Percentiles rank a stretch among this genome's conserved stretches.
Conservation (phyloP, 2,888 invertebrate genomes). For the Synanthedon tipuliformis region DNA sequence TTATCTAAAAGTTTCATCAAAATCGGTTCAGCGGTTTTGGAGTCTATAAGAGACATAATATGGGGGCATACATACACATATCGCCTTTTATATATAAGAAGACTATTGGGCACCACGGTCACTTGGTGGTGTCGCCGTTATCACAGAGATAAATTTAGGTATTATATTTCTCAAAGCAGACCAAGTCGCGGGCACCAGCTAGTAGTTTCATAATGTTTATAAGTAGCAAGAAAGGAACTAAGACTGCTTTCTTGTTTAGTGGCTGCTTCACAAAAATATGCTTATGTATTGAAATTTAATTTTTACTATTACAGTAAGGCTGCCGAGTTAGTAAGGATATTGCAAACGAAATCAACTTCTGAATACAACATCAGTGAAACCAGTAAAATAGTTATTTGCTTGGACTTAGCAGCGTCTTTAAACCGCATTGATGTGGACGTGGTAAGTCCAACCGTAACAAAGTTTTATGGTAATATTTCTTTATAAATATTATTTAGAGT, state of each 20-base stretch:
- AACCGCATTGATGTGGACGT: slow-evolving; percentile 64
- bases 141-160: too few relatives aligned
- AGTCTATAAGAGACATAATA: too few relatives aligned
- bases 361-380: slow-evolving; percentile 61
- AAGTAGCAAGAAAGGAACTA: too few relatives aligned
- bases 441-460: slow-evolving; percentile 26
- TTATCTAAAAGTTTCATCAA: too few relatives aligned
- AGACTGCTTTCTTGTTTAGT: not conserved
- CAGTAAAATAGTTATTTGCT: slow-evolving; percentile 71
- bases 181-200: not conserved
- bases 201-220: not conserved
- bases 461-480: too few relatives aligned
- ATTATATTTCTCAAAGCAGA: too few relatives aligned
- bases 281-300: not conserved
- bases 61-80: too few relatives aligned
- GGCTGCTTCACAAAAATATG: not conserved
- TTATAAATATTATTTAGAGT: too few relatives aligned
- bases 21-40: too few relatives aligned
- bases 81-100: too few relatives aligned
- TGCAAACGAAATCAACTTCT: slow-evolving; percentile 50
- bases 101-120: too few relatives aligned
- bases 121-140: too few relatives aligned
- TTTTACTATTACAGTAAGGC: slow-evolving; percentile 53
- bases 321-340: slow-evolving; percentile 59
- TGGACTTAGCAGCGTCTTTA: slow-evolving; percentile 70